phyloP scores from a whole-genome alignment of 1,140 invertebrate species.

The Sinonovacula constricta region DNA sequence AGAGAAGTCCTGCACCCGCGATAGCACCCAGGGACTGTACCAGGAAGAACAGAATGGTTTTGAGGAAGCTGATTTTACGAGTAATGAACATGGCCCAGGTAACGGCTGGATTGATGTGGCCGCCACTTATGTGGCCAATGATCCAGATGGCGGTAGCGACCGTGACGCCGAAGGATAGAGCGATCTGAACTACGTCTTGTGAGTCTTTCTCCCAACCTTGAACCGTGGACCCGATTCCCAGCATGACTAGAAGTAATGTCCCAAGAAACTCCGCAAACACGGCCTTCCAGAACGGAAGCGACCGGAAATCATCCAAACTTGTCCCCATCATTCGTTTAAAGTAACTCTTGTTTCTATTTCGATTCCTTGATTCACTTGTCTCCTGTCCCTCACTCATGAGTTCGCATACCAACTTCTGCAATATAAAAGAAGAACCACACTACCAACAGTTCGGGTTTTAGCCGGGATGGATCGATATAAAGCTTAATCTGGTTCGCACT shows the following conservation, averaged over 20 bases:
- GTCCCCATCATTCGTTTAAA: slow-evolving; percentile 7
- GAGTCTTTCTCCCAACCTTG: slow-evolving; percentile 5
- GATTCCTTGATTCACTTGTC: too few relatives aligned
- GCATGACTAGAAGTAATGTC: slow-evolving; percentile 88
- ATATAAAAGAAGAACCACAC: too few relatives aligned
- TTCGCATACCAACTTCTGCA: too few relatives aligned
- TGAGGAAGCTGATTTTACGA: neutral
- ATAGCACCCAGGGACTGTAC: neutral
- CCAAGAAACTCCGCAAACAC: slow-evolving; percentile 88
- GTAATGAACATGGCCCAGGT: neutral
- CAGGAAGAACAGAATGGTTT: neutral
- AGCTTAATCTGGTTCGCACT: too few relatives aligned
- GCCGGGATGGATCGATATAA: too few relatives aligned
- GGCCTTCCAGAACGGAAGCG: slow-evolving; percentile 37
- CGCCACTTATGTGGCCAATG: neutral
- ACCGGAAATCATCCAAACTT: slow-evolving; percentile 46
- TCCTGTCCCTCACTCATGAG: too few relatives aligned
- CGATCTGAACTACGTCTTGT: neutral
- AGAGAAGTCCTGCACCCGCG: neutral
- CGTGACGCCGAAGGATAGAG: neutral
- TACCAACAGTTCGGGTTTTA: too few relatives aligned
- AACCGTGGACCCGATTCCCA: slow-evolving; percentile 86
- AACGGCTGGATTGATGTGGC: neutral
- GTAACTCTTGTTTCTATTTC: too few relatives aligned
- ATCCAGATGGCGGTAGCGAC: neutral